Base-by-base conservation (phyloP, 2,113 vertebrate genomes). In the Strix aluco region DNA sequence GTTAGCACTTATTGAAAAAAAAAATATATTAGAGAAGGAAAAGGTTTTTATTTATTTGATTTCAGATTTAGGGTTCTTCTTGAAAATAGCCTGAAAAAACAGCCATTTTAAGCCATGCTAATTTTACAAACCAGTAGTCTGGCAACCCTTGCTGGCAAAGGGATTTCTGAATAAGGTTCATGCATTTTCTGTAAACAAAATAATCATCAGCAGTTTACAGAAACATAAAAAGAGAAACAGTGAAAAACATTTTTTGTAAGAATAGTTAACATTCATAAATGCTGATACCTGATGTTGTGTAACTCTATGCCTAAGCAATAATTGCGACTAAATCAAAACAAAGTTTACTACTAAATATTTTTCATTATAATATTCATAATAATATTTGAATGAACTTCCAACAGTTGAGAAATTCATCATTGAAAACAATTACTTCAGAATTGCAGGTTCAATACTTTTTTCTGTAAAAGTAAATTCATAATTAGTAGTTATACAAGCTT, bases 191-290 rank as follows among this genome's bases (percentile, higher is more conserved):
- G 32, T 8, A 42, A 84, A 29, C 1, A 63, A 65, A 66, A 81
- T 57, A 38, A 13, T 19, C 4, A 47, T 6, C 5, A n/a, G 7
- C 5, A 46, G 7, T 74, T 88, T 88, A 4, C 55, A 75, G 52
- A 61, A 1, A 6, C 0, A 1, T 18, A 21, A 62, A 51, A 79
- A 54, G 21, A 27, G 4, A 81, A 80, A 72, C 5, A 38, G 1
- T 57, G 55, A 51, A 63, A 78, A 47, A 15, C 20, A 14, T 30
- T 62, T 71, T 79, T 66, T 3, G 8, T 13, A 72, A 54, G 14
- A 69, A 49, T 19, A 52, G 17, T 46, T 77, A 69, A 34, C 11
- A 52, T 26, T 78, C 49, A n/a, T 21, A 63, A 92, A 40, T 40
- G 16, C 9, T 81, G 30, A 84, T 36, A 78, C 7, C 11, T 69